Evolutionary conservation across 2,888 invertebrate species (phyloP).

Genomic region (Geotrupes spiniger): DNA sequence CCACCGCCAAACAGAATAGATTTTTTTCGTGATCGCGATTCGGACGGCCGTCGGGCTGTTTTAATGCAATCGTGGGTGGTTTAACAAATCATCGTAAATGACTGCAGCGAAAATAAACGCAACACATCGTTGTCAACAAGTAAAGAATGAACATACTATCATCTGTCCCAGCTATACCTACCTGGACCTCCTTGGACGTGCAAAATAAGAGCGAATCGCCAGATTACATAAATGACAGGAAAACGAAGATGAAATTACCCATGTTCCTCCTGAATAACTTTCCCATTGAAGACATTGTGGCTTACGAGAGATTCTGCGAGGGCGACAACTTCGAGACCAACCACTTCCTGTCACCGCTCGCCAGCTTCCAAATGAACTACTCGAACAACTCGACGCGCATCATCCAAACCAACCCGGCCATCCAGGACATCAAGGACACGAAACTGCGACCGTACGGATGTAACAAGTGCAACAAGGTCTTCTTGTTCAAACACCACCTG

Average conservation of each 20-base stretch:
- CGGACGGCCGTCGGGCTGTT: too few relatives aligned
- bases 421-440: slow-evolving; percentile 15
- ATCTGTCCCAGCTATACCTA: too few relatives aligned
- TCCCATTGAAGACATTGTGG: slow-evolving; percentile 24
- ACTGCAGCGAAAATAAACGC: too few relatives aligned
- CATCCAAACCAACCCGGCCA: slow-evolving; percentile 2
- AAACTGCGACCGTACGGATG: slow-evolving; percentile 80
- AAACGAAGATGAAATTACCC: slow-evolving; percentile 16
- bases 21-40: too few relatives aligned
- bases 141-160: too few relatives aligned
- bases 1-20: too few relatives aligned
- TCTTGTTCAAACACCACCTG: slow-evolving; percentile 78
- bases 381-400: slow-evolving; percentile 28
- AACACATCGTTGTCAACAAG: too few relatives aligned
- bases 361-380: slow-evolving; percentile 30
- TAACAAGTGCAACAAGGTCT: slow-evolving; percentile 81
- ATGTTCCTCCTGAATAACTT: slow-evolving; percentile 32
- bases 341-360: slow-evolving; percentile 29
- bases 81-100: too few relatives aligned
- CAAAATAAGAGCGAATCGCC: too few relatives aligned
- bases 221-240: not conserved
- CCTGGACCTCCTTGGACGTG: too few relatives aligned
- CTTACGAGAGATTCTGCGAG: slow-evolving; percentile 23
- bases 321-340: slow-evolving; percentile 28
- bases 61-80: too few relatives aligned